These are phyloP conservation scores for Macaria notata DNA, from an alignment of 2,888 invertebrate species.

Conservation along the genomic window DNA sequence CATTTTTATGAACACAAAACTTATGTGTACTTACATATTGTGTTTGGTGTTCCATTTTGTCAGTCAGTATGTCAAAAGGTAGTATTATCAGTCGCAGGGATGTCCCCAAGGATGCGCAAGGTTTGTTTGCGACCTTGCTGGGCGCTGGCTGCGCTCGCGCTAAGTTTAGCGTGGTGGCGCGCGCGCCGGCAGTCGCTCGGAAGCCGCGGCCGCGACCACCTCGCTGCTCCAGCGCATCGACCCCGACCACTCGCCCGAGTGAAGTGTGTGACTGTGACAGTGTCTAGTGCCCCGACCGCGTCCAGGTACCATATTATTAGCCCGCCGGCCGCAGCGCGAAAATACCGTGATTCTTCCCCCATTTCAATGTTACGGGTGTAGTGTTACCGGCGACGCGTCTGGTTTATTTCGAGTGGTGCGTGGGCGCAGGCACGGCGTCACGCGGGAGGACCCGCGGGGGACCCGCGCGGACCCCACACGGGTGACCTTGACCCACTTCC, in stretches of 20 bases:
- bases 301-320: conserved; percentile 53
- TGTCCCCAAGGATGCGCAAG: conserved; percentile 38
- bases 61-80: too few relatives aligned
- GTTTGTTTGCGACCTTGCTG: conserved; percentile 72
- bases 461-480: conserved; percentile 29
- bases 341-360: conserved; percentile 50
- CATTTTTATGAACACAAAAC: too few relatives aligned
- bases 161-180: conserved; percentile 65
- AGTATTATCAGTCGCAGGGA: neutral
- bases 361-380: conserved; percentile 70
- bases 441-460: conserved; percentile 39
- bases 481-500: conserved; percentile 75
- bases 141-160: conserved; percentile 45
- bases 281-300: conserved; percentile 53
- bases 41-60: too few relatives aligned
- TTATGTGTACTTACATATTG: too few relatives aligned
- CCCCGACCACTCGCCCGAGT: conserved; percentile 77
- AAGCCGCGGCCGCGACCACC: conserved; percentile 76
- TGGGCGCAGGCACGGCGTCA: conserved; percentile 57
- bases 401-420: conserved; percentile 73
- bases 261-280: conserved; percentile 79
- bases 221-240: conserved; percentile 73
- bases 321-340: conserved; percentile 37
- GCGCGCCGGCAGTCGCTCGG: conserved; percentile 72
- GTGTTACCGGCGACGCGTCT: conserved; percentile 70